Conservation (phyloP, 2,888 invertebrate species). For the Ephialtes manifestator region DNA sequence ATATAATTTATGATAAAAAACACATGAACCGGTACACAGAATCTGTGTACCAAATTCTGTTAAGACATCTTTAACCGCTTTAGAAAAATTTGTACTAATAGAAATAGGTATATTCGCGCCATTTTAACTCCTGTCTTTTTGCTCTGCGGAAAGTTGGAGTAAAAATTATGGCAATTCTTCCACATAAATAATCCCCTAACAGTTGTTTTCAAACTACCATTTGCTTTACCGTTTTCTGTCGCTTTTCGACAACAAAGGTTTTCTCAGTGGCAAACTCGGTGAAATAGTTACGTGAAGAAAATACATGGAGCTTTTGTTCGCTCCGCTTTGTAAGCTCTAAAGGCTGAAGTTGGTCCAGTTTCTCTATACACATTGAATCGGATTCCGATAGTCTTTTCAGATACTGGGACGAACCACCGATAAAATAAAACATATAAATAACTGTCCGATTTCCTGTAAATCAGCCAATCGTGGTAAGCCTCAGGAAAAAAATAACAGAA, state of each 20-base stretch:
- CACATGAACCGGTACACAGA: too few relatives aligned
- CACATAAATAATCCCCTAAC: too few relatives aligned
- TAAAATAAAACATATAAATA: slow-evolving; percentile 31
- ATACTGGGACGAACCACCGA: slow-evolving; percentile 6
- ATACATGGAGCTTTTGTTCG: slow-evolving; percentile 11
- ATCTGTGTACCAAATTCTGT: too few relatives aligned
- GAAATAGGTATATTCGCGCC: too few relatives aligned
- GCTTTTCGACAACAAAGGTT: background rate
- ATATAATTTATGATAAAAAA: too few relatives aligned
- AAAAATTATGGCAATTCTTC: too few relatives aligned
- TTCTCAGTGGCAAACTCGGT: background rate
- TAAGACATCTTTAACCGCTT: too few relatives aligned
- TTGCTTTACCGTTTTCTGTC: background rate
- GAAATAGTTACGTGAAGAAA: slow-evolving; percentile 13
- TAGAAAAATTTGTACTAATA: too few relatives aligned
- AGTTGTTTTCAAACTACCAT: too few relatives aligned
- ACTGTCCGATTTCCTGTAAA: slow-evolving; percentile 19
- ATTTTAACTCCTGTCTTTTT: too few relatives aligned
- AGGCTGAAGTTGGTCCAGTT: slow-evolving; percentile 8
- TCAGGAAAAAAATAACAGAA: background rate
- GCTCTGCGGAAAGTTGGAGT: too few relatives aligned
- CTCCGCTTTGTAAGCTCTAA: background rate
- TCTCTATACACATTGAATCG: slow-evolving; percentile 31
- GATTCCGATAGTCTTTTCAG: slow-evolving; percentile 48
- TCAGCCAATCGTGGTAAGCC: background rate